These are phyloP conservation scores for Phymanthus crucifer DNA, from an alignment of 92 coral and sea anemone species.

Conservation along the genomic window DNA sequence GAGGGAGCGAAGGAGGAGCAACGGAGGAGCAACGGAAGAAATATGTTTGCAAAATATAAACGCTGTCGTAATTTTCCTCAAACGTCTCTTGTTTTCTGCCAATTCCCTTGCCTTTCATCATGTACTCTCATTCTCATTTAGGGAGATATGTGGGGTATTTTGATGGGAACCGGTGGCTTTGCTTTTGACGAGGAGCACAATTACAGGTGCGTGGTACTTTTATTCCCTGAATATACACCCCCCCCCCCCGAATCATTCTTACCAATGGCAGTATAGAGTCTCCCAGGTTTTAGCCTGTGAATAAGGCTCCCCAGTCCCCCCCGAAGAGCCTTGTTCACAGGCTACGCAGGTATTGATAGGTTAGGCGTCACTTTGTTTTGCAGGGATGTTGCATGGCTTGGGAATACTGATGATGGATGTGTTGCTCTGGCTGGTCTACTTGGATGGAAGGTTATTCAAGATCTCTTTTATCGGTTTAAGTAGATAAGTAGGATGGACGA, in stretches of 20 bases:
- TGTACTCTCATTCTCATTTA: neutral
- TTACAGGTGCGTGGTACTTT: conserved; percentile 80
- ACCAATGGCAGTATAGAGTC: too few species aligned
- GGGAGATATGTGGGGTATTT: conserved; percentile 46
- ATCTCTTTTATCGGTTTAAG: neutral
- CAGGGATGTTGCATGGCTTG: conserved; percentile 97
- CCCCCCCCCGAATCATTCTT: too few species aligned
- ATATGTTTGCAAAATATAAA: neutral
- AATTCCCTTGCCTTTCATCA: neutral
- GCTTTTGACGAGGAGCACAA: conserved; percentile 81
- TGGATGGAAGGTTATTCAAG: conserved; percentile 85
- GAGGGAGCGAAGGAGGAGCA: neutral
- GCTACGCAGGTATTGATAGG: too few species aligned
- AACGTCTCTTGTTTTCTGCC: neutral
- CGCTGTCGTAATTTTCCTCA: too few species aligned
- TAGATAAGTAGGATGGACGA: too few species aligned
- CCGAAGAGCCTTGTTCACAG: too few species aligned
- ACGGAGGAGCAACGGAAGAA: neutral
- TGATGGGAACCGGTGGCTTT: conserved; percentile 83
- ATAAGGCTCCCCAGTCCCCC: too few species aligned
- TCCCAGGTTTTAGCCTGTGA: too few species aligned
- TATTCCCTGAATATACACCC: too few species aligned
- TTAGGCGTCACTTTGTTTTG: neutral
- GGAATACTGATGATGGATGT: conserved; percentile 93
- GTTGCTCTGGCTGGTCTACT: conserved; percentile 85